Evolutionary conservation across 2,888 invertebrate genomes (phyloP), one percentile per base, ranked within the genome.

Genomic region (Mesorhabditis sp.): DNA sequence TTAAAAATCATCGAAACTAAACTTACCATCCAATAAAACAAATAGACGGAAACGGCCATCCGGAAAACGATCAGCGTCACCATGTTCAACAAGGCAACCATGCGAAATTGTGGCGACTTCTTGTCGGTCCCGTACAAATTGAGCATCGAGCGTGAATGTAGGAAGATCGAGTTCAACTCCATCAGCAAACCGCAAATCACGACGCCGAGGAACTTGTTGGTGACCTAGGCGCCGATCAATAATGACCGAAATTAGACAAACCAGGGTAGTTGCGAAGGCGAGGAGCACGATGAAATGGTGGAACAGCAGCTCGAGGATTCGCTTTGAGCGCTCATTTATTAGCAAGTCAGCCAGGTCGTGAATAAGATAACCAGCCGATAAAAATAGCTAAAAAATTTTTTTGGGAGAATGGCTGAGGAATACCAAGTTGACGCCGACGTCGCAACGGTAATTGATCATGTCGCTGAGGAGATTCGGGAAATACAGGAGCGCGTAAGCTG

Each of bases 281-380:
- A 78, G 71, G 45, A 85, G 70, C 4, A 85, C 83, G 66, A 83
- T 75, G 43, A 84, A 74, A 69, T 85, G 85, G 70, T 85, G 85
- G 76, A 85, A 85, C 64, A 84, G 76, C 10, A 85, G 77, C 67
- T 85, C 85, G 67, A 85, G 75, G 44, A 85, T 83, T 42, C 85
- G 75, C 4, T 77, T 77, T 1, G 81, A 82, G 43, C 85, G 79
- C 70, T 85, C 85, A 68, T 85, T 85, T 69, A 81, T 75, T n/a
- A 85, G 73, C 43, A 85, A 72, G 73, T 85, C 82, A 63, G 83
- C 62, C 41, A 84, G 75, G 68, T 85, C 85, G 72, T 85, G 84
- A 5, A 83, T 67, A 5, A 85, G 72, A 70, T 85, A 85, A 43
- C 85, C 85, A 10, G 79, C 76, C 2, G 84, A 83, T 73, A 85